Evolutionary conservation across 2,797 vertebrate species (phyloP), one percentile per base, ranked within the genome.

Genomic region (Coracias cyanogaster): DNA sequence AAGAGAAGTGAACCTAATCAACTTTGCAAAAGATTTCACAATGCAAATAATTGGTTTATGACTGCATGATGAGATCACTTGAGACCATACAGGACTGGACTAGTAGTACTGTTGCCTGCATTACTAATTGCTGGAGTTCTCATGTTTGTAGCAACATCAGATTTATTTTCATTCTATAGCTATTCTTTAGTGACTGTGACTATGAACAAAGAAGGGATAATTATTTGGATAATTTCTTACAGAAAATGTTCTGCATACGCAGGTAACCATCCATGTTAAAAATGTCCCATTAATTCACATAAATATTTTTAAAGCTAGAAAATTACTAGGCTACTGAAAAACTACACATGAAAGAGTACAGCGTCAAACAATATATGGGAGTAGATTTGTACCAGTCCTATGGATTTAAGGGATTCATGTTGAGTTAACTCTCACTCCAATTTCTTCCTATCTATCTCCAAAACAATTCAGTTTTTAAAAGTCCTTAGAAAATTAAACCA

Each of bases 51-150:
- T 11, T 28, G 6, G 3, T 37, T 92, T 93, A 49, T 11, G 6
- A 60, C 45, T 51, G 31, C 9, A 8, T 18, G 25, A 48, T 67
- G 12, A 26, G 9, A 7, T 61, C 10, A 14, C 5, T 19, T 78
- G 33, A 29, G 8, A 64, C 0, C 13, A 22, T 4, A 80, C 31
- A 29, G 12, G 9, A 39, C 31, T 28, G 8, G 15, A 33, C 20
- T 74, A 8, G 1, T 15, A 81, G 37, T 45, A 21, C 28, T n/a
- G 13, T 39, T 61, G 12, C 7, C 25, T 5, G 1, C 1, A 0
- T 1, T 64, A 12, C 9, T 52, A 52, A 45, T 12, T 71, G 21
- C 7, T 82, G 20, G 6, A 73, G 24, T 20, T 55, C 33, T 81
- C 9, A 1, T 43, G 19, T 46, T 79, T 78, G 12, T 48, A 57